Percentiles rank a stretch among this genome's conserved stretches.
Evolutionary conservation across 2,888 invertebrate species (phyloP).

Genomic region (Rotaria socialis): DNA sequence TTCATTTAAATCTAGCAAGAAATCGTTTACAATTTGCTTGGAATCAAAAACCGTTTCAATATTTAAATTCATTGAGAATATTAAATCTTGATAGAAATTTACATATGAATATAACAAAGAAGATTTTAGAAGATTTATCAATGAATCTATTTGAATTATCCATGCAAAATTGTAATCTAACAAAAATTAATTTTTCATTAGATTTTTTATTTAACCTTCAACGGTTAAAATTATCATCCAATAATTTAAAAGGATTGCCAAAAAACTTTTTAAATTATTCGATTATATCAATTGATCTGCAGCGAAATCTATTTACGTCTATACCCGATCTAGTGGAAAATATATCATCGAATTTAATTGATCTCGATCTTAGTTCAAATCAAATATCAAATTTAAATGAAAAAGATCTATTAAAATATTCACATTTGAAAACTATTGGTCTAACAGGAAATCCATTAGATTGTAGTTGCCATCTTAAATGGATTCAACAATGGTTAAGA

Average conservation of each 20-base stretch:
- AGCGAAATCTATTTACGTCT: conserved; percentile 11
- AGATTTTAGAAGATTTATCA: not conserved
- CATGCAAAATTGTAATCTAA: conserved; percentile 31
- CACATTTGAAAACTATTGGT: conserved; percentile 27
- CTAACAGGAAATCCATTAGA: conserved; percentile 41
- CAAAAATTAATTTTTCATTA: not conserved
- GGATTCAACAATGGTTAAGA: conserved; percentile 23
- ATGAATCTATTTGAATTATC: not conserved
- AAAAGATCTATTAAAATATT: conserved; percentile 31
- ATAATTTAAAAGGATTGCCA: conserved; percentile 32
- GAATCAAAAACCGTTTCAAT: not conserved
- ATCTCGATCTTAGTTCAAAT: conserved; percentile 37
- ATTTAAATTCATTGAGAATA: not conserved
- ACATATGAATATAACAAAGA: not conserved
- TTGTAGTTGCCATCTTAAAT: conserved; percentile 16
- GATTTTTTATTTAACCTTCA: conserved; percentile 38
- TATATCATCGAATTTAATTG: conserved; percentile 3
- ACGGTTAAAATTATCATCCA: conserved; percentile 37
- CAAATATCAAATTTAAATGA: conserved; percentile 37
- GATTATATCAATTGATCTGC: conserved; percentile 32
- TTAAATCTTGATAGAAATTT: conserved; percentile 42
- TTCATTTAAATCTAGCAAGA: conserved; percentile 39
- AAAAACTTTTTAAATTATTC: conserved; percentile 24
- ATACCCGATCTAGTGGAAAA: conserved; percentile 34
- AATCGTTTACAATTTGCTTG: conserved; percentile 34